phyloP scores from a whole-genome alignment of 2,888 invertebrate genomes.

The Busseola fusca region DNA sequence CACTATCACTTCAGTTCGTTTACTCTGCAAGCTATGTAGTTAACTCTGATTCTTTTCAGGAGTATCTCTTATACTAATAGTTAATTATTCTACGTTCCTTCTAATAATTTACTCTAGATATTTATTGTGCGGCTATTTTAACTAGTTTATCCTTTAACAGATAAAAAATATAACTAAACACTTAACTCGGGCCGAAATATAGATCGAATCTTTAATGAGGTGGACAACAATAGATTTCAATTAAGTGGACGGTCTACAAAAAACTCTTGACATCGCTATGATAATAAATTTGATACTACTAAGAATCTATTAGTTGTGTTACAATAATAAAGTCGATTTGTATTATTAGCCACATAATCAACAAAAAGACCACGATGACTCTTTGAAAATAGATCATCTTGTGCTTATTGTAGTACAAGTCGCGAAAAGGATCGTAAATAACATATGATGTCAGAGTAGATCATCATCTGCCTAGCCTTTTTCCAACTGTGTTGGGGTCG shows the following conservation, averaged over 20 bases:
- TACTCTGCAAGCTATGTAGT: too few species aligned
- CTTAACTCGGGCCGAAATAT: constrained; percentile 28
- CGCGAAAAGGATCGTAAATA: too few species aligned
- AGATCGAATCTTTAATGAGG: constrained; percentile 47
- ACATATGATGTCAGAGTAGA: background rate
- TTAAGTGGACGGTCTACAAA: constrained; percentile 42
- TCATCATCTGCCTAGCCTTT: too few species aligned
- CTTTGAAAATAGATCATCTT: constrained; percentile 1
- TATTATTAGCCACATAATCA: background rate
- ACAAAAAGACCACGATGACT: background rate
- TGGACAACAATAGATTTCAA: constrained; percentile 49
- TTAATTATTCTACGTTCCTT: background rate
- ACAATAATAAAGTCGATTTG: background rate
- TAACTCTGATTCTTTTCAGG: too few species aligned
- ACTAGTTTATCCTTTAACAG: constrained; percentile 19
- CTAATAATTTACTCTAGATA: background rate
- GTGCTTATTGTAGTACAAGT: background rate
- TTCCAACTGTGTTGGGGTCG: too few species aligned
- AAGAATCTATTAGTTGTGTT: constrained; percentile 17
- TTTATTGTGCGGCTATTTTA: background rate
- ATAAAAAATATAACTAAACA: constrained; percentile 26
- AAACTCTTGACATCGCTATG: constrained; percentile 46
- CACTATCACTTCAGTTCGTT: too few species aligned
- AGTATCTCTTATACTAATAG: background rate
- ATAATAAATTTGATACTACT: constrained; percentile 26